Percentiles rank a stretch among this genome's conserved stretches.
Evolutionary conservation across 1,140 invertebrate genomes (phyloP).

Genomic region (Nixonia krombeini): DNA sequence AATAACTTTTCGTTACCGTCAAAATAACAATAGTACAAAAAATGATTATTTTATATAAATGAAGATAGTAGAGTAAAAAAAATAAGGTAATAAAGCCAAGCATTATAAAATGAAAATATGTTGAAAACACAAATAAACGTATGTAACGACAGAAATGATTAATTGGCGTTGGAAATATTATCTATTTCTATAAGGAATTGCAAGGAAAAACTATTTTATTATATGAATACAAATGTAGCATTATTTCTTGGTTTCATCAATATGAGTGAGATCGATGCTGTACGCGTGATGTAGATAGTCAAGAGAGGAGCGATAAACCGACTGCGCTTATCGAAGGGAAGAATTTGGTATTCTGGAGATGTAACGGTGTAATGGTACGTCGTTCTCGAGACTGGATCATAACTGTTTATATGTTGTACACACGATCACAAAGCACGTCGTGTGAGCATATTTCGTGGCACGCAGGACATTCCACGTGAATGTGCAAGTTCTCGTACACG

Average conservation of each 20-base stretch:
- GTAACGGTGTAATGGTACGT: constrained; percentile 49
- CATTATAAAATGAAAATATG: too few species aligned
- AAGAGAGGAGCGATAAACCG: constrained; percentile 37
- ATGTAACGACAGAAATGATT: too few species aligned
- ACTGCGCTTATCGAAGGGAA: constrained; percentile 43
- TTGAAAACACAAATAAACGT: too few species aligned
- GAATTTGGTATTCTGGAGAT: constrained; percentile 45
- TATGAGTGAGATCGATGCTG: constrained; percentile 39
- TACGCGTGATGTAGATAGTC: constrained; percentile 30
- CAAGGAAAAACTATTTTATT: background rate
- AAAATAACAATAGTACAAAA: too few species aligned
- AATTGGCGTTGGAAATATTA: too few species aligned
- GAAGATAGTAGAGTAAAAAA: too few species aligned
- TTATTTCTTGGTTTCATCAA: constrained; percentile 16
- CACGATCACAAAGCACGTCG: constrained; percentile 30
- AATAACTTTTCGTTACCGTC: too few species aligned
- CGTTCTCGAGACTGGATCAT: constrained; percentile 47
- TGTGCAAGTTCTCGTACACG: constrained; percentile 38
- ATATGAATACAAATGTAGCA: constrained; percentile 10
- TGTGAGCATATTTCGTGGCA: constrained; percentile 44
- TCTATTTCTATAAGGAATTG: too few species aligned
- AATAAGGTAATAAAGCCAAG: too few species aligned
- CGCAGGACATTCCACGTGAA: constrained; percentile 41
- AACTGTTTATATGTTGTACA: constrained; percentile 46
- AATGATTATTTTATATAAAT: too few species aligned